Base-by-base conservation (phyloP, 2,797 vertebrate species). In the Diplodus puntazzo region DNA sequence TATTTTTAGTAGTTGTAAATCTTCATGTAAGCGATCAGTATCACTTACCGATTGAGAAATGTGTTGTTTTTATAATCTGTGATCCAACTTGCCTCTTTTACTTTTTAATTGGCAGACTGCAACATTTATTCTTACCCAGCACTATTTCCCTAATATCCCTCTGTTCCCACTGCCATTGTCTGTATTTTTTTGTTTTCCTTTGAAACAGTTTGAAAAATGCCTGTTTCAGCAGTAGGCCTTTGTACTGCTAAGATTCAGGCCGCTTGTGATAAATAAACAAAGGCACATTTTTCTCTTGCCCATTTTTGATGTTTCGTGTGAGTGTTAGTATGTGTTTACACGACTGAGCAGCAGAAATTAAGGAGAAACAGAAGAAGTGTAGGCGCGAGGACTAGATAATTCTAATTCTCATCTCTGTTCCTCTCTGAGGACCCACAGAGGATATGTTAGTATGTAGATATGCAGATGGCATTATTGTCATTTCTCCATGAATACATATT, bases 401-500 rank as follows among this genome's bases (percentile, higher is more conserved):
- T 68, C 45, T 43, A 34, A 69, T 75, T 54, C 53, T 52, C 34
- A 59, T 86, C 64, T 66, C 39, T 60, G 49, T 61, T 73, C 53
- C 52, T 77, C 50, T 16, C 18, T 16, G 74, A 76, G 80, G 80
- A 77, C 34, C 50, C 43, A 52, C 69, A 58, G 73, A 81, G 62
- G 62, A 75, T 50, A 45, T 63, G 23, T 73, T 48, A 42, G 68
- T 50, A 58, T 62, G 78, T 48, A 49, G 52, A 77, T 54, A 77
- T 77, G 59, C 77, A 69, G 74, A 88, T 72, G 69, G 65, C 62
- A n/a, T 71, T 46, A 25, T 78, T 64, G 74, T 77, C 46, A 74
- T 78, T 80, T 88, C 68, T 68, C 59, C 39, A n/a, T 78, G 59
- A 87, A 76, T 82, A 81, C 69, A 79, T 71, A 81, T 77, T 73